Percentiles rank a stretch among this genome's conserved stretches.
Conservation (phyloP, 2,888 invertebrate genomes). For the Callyntrura sp. region DNA sequence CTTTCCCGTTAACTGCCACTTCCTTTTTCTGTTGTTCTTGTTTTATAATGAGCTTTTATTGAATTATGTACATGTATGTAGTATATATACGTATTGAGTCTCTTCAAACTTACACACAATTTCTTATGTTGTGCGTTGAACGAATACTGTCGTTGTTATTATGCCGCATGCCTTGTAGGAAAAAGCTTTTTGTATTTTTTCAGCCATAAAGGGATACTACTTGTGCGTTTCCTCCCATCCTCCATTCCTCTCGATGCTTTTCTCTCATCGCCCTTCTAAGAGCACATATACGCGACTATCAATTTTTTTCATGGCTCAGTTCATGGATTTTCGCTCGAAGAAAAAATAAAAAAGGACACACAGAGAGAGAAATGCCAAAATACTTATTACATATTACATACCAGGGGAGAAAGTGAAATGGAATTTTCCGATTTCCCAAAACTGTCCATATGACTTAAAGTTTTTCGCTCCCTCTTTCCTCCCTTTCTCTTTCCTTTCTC, state of each 20-base stretch:
- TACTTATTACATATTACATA: constrained; percentile 68
- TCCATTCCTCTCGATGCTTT: not conserved
- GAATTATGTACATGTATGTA: constrained; percentile 13
- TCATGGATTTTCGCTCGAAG: constrained; percentile 52
- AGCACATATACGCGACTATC: constrained; percentile 34
- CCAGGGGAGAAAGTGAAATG: constrained; percentile 56
- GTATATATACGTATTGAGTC: too few species aligned
- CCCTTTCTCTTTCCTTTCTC: constrained; percentile 27
- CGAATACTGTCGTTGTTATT: not conserved
- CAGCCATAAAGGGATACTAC: not conserved
- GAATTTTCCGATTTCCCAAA: constrained; percentile 67
- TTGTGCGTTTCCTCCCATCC: not conserved
- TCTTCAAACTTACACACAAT: not conserved
- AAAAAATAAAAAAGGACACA: constrained; percentile 37
- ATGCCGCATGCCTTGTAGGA: not conserved
- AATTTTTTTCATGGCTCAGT: constrained; percentile 62
- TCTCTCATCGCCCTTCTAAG: constrained; percentile 13
- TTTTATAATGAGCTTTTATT: constrained; percentile 17
- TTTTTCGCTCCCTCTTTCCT: not conserved
- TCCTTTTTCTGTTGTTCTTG: not conserved
- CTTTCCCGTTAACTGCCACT: constrained; percentile 15
- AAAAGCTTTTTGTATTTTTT: not conserved
- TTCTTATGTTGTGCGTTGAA: constrained; percentile 19
- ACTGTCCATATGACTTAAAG: constrained; percentile 61
- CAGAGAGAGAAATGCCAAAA: constrained; percentile 54